Conservation (phyloP, 2,888 invertebrate genomes). For the Caenorhabditis auriculariae region DNA sequence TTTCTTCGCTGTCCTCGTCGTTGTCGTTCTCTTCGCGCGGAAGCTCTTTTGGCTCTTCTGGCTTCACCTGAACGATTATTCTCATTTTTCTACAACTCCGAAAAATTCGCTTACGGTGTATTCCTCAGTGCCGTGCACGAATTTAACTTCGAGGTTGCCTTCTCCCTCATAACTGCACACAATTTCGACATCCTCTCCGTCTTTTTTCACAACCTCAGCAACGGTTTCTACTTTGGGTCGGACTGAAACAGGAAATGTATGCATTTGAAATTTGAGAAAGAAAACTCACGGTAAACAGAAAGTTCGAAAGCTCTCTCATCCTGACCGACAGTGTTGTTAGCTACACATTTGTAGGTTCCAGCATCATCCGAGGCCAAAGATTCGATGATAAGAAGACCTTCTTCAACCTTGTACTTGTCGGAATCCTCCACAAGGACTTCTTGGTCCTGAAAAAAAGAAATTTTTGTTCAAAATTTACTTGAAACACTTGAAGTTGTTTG, state of each 20-base stretch:
- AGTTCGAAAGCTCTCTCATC: constrained; percentile 22
- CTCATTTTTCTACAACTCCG: constrained; percentile 9
- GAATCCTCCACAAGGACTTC: constrained; percentile 35
- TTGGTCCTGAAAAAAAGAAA: constrained; percentile 24
- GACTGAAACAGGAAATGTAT: constrained; percentile 24
- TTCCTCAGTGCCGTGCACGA: constrained; percentile 34
- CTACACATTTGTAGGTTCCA: constrained; percentile 44
- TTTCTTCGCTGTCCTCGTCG: constrained; percentile 2
- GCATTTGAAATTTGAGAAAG: background rate
- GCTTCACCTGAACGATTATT: constrained; percentile 3
- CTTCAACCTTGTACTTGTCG: constrained; percentile 48
- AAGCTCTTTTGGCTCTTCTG: background rate
- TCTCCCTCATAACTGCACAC: constrained; percentile 38
- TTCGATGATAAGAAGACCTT: constrained; percentile 43
- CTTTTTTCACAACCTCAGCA: constrained; percentile 28
- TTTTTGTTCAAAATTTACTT: no score
- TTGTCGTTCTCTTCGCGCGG: constrained; percentile 5
- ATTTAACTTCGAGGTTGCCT: constrained; percentile 35
- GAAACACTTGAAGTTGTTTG: no score
- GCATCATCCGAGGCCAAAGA: constrained; percentile 34
- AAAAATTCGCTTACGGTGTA: constrained; percentile 18
- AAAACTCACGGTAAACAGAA: constrained; percentile 34
- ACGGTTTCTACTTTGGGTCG: constrained; percentile 39
- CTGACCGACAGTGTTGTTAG: constrained; percentile 38
- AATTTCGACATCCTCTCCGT: constrained; percentile 35